Conservation (phyloP, 2,113 vertebrate genomes). For the Cryptotis parvus region DNA sequence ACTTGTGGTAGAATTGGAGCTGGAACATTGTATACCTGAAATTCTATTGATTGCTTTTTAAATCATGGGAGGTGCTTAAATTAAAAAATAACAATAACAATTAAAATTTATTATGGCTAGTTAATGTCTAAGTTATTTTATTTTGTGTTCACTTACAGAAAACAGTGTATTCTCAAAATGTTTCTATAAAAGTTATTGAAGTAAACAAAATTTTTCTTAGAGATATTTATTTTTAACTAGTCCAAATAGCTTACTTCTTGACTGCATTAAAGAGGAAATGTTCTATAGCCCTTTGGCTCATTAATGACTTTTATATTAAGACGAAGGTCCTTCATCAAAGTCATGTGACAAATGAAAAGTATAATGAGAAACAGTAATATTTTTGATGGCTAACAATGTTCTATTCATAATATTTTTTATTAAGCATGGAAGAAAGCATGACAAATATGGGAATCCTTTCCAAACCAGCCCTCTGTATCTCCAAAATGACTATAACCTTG, state of each 20-base stretch:
- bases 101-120: neutral
- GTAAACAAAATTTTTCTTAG: slow-evolving; percentile 42
- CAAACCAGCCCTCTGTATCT: slow-evolving; percentile 52
- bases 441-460: slow-evolving; percentile 53
- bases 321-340: slow-evolving; percentile 58
- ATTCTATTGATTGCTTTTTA: no score
- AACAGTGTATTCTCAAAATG: slow-evolving; percentile 22
- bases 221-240: slow-evolving; percentile 60
- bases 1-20: no score
- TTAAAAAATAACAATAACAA: no score
- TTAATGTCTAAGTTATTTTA: slow-evolving; percentile 33
- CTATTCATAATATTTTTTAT: slow-evolving; percentile 64
- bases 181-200: neutral
- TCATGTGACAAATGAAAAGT: slow-evolving; percentile 57
- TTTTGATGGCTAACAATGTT: slow-evolving; percentile 61
- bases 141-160: slow-evolving; percentile 46
- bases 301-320: slow-evolving; percentile 53
- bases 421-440: slow-evolving; percentile 63
- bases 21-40: no score
- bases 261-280: slow-evolving; percentile 57
- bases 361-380: slow-evolving; percentile 69
- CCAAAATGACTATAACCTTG: slow-evolving; percentile 58
- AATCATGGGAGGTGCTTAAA: no score
- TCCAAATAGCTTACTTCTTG: slow-evolving; percentile 47
- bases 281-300: slow-evolving; percentile 45